Evolutionary conservation across 2,888 invertebrate genomes (phyloP).

Genomic region (Aspidapion aeneum): DNA sequence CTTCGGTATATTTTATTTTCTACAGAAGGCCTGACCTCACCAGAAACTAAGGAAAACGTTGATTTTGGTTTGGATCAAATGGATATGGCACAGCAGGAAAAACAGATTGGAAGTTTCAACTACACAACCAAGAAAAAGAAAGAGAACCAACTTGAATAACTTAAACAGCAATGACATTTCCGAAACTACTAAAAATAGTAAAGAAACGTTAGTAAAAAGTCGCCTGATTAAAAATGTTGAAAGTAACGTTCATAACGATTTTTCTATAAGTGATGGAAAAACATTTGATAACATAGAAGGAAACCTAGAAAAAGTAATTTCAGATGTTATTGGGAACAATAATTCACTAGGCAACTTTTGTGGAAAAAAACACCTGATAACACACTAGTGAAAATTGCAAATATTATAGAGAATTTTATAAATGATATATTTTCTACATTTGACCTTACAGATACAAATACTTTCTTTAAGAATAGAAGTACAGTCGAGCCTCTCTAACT

Average conservation of each 20-base stretch:
- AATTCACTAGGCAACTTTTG: too few relatives aligned
- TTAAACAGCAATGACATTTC: neutral
- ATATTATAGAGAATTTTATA: neutral
- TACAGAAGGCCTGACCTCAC: too few relatives aligned
- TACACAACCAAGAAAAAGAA: neutral
- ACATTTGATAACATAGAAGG: neutral
- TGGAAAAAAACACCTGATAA: too few relatives aligned
- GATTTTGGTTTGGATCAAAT: neutral
- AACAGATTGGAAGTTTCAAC: too few relatives aligned
- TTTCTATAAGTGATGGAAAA: too few relatives aligned
- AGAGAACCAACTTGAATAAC: neutral
- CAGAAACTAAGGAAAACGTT: neutral
- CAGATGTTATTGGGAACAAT: neutral
- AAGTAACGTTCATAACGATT: neutral
- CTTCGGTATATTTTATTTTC: too few relatives aligned
- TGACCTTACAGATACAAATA: neutral
- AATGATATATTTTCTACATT: neutral
- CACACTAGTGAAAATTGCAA: too few relatives aligned
- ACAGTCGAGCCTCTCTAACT: too few relatives aligned
- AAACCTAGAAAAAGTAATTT: neutral
- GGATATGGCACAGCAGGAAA: too few relatives aligned
- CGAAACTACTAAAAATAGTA: neutral
- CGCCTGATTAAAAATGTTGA: neutral
- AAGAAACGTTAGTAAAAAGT: neutral
- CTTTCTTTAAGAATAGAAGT: neutral